A percentile compares a stretch with the other conserved stretches of the same genome.
phyloP scores from a whole-genome alignment of 2,888 invertebrate genomes.

The Gandaritis pyraliata region DNA sequence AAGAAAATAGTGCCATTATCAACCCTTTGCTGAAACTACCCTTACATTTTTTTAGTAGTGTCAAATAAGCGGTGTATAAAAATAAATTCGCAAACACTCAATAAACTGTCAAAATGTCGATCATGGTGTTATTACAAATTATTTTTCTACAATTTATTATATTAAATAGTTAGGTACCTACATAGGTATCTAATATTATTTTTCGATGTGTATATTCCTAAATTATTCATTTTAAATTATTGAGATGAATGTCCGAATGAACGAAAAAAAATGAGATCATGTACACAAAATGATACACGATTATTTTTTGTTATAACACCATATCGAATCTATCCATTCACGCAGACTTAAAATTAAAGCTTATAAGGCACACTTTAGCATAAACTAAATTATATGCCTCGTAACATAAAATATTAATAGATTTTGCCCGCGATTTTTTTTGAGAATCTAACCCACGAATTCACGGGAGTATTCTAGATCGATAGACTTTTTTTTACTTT shows the following conservation, averaged over 20 bases:
- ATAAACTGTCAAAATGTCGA: constrained; percentile 6
- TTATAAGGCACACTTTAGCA: constrained; percentile 42
- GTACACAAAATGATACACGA: no score
- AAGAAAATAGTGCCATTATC: no score
- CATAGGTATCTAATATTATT: neutral
- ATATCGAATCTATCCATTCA: constrained; percentile 23
- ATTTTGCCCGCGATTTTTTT: neutral
- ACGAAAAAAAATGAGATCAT: no score
- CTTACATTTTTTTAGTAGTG: no score
- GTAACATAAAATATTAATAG: constrained; percentile 20
- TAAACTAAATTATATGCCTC: constrained; percentile 36
- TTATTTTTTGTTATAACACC: constrained; percentile 15
- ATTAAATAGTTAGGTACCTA: neutral
- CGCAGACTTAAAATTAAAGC: constrained; percentile 34
- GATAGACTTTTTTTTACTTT: no score
- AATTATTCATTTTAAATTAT: no score
- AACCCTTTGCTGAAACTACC: no score
- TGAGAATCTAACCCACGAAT: no score
- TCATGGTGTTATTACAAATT: constrained; percentile 14
- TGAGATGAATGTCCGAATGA: no score
- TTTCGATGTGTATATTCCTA: constrained; percentile 7
- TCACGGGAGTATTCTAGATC: no score
- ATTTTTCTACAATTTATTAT: neutral
- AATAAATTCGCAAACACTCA: neutral
- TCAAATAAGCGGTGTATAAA: no score